Base-by-base conservation (phyloP, 2,113 vertebrate species). In the Leuciscus idus region DNA sequence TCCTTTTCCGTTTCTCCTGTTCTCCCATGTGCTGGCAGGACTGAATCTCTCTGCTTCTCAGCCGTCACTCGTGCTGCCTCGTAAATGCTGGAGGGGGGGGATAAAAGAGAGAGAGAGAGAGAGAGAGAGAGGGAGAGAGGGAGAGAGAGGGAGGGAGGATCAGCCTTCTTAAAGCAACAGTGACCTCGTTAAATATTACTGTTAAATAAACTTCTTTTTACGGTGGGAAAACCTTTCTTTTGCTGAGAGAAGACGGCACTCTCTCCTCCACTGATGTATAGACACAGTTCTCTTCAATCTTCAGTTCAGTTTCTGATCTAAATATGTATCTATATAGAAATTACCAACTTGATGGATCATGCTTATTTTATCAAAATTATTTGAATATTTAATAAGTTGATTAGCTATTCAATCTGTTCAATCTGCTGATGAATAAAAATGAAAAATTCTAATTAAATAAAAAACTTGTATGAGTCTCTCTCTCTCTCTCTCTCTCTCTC, bases 41-140 rank as follows among this genome's bases (percentile, higher is more conserved):
- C 48, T 85, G 87, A 30, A 81, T 89, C 89, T 86, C 86, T 91
- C 79, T 48, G 89, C 92, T 89, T 90, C 91, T 87, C 62, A 23
- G 12, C 33, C 26, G 64, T 48, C 23, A 48, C 66, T 26, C 30
- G n/a, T 73, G 50, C 26, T 50, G 64, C 46, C 17, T 87, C 92
- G 91, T 91, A 91, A 93, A 93, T 92, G 94, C 92, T 92, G 92
- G 92, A 87, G 92, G 93, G 92, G 85, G 85, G 33, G 92, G 92
- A 90, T 85, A 91, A 91, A 84, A 93, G 93, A 91, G 94, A 95
- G 94, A 91, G 93, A 94, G 92, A 93, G 91, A 90, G 87, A 92
- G 92, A 12, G 68, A 78, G 66, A 68, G 39, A 33, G 59, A n/a
- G 13, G 77, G 90, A 87, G 90, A 87, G 82, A 85, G 30, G 2